Conservation (phyloP, 2,888 invertebrate genomes). For the Thymelicus lineola region DNA sequence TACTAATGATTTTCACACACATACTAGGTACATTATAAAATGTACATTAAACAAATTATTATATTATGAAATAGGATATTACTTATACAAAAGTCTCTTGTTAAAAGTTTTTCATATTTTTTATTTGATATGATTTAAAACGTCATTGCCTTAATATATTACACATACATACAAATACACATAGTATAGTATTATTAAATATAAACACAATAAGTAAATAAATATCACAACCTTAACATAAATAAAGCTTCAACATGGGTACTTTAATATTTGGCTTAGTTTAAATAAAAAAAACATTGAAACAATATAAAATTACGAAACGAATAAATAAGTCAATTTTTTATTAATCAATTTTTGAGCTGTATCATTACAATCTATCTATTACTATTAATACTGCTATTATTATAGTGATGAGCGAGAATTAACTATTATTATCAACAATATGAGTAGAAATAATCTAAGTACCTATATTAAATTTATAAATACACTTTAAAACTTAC, state of each 20-base stretch:
- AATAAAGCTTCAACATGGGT: constrained; percentile 39
- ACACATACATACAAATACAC: too few relatives aligned
- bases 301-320: too few relatives aligned
- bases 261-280: constrained; percentile 39
- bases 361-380: constrained; percentile 9
- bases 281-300: constrained; percentile 1
- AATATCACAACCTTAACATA: constrained; percentile 49
- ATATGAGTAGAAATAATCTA: not conserved
- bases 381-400: constrained; percentile 25
- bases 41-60: too few relatives aligned
- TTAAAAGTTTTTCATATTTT: too few relatives aligned
- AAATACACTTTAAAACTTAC: constrained; percentile 7
- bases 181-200: not conserved
- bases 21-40: too few relatives aligned
- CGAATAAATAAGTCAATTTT: too few relatives aligned
- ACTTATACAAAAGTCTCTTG: too few relatives aligned
- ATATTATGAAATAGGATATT: too few relatives aligned
- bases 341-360: constrained; percentile 5
- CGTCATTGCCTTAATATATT: too few relatives aligned
- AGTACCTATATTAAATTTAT: not conserved
- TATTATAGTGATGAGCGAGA: not conserved
- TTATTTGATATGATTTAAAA: too few relatives aligned
- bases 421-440: not conserved
- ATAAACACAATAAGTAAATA: constrained; percentile 33
- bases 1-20: too few relatives aligned